Conservation (phyloP, 2,113 vertebrate species). For the Bombycilla garrulus region DNA sequence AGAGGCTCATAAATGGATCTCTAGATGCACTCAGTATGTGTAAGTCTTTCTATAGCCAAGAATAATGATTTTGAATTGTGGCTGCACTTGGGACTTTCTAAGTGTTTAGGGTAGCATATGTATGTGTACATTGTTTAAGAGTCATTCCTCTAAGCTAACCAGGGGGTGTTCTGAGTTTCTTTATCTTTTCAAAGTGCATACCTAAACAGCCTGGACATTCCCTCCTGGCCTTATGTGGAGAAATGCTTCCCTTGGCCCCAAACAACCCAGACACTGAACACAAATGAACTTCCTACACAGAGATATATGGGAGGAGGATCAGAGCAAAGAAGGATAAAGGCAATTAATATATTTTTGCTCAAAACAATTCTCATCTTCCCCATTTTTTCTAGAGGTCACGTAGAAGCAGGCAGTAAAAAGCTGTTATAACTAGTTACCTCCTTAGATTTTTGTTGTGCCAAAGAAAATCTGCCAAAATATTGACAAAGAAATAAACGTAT, state of each 20-base stretch:
- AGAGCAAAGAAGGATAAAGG: not conserved
- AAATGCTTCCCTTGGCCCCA: not conserved
- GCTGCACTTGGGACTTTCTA: not conserved
- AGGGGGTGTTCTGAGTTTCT: not conserved
- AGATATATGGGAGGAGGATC: not conserved
- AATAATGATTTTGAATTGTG: not conserved
- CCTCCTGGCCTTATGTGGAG: not conserved
- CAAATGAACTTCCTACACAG: not conserved
- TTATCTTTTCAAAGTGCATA: not conserved
- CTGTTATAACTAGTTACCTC: not conserved
- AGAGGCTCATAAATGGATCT: not conserved
- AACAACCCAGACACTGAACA: fast-evolving
- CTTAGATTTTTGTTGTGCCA: not conserved
- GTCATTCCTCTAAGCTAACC: not conserved
- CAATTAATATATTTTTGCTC: not conserved
- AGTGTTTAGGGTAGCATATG: not conserved
- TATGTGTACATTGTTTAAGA: not conserved
- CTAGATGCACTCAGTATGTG: too few species aligned
- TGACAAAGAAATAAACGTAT: not conserved
- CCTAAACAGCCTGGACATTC: not conserved
- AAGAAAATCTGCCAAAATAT: not conserved
- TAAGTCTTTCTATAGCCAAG: not conserved
- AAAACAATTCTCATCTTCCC: not conserved
- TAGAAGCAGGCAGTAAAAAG: not conserved
- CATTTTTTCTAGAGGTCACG: not conserved